A percentile compares a stretch with the other conserved stretches of the same genome.
These are phyloP conservation scores for Cyphomyrmex costatus DNA, from an alignment of 1,140 invertebrate genomes.

Conservation along the genomic window DNA sequence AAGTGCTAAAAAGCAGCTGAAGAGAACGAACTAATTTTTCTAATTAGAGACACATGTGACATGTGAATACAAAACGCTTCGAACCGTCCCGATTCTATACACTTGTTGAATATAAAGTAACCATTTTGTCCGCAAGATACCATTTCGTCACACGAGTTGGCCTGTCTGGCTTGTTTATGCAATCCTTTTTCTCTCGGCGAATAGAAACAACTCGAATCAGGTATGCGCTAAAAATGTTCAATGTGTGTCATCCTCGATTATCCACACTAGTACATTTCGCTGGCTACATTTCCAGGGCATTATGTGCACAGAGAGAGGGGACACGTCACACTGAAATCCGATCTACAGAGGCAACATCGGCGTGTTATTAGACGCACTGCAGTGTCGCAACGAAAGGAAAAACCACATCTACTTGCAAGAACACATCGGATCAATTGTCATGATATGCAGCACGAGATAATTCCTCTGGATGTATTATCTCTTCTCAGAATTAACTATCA, in stretches of 20 bases:
- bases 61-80: background rate
- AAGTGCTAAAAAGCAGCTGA: background rate
- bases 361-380: background rate
- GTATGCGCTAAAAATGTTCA: constrained; percentile 16
- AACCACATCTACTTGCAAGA: background rate
- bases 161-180: background rate
- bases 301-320: too few relatives aligned
- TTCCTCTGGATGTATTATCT: constrained; percentile 10
- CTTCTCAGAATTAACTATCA: background rate
- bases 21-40: background rate
- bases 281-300: constrained; percentile 33
- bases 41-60: background rate
- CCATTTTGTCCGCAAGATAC: constrained; percentile 5
- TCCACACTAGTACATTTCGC: background rate
- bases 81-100: background rate
- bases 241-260: constrained; percentile 15
- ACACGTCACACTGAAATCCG: background rate
- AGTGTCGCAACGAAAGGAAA: background rate
- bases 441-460: background rate
- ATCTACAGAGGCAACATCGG: background rate
- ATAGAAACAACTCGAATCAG: background rate
- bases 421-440: background rate
- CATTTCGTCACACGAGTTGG: constrained; percentile 5
- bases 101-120: constrained; percentile 18
- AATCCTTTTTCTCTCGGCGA: background rate